Percentiles rank a stretch among this genome's conserved stretches.
These are phyloP conservation scores for Lycocorax pyrrhopterus DNA, from an alignment of 2,113 vertebrate genomes.

Conservation along the genomic window DNA sequence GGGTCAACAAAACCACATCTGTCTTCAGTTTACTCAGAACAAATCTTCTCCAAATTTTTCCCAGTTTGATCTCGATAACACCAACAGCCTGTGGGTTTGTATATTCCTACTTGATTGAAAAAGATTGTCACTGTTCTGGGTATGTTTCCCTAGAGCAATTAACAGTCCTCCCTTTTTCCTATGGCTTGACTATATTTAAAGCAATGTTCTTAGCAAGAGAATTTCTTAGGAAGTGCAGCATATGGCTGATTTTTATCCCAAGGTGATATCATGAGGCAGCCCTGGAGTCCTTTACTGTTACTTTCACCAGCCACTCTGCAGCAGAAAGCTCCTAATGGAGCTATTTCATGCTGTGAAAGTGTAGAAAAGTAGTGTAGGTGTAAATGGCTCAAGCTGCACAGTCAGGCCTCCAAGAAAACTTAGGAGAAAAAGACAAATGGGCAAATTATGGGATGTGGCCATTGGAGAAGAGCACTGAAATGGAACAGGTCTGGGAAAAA, in stretches of 20 bases:
- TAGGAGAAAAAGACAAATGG: not conserved
- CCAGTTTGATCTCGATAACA: not conserved
- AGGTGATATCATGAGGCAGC: not conserved
- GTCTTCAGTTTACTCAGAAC: not conserved
- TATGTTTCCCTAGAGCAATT: not conserved
- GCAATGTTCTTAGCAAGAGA: not conserved
- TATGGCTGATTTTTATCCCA: not conserved
- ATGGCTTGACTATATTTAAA: not conserved
- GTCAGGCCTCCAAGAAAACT: not conserved
- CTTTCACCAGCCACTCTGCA: not conserved
- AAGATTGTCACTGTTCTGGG: not conserved
- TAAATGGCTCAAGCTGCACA: not conserved
- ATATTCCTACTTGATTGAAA: not conserved
- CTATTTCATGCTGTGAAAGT: not conserved
- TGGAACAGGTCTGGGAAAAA: not conserved
- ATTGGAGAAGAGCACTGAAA: not conserved
- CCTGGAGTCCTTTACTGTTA: not conserved
- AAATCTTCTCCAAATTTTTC: not conserved
- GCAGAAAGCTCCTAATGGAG: not conserved
- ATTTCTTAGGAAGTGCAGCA: not conserved
- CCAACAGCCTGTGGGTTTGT: not conserved
- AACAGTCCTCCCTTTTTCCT: not conserved
- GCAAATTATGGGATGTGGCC: not conserved
- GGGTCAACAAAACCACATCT: conserved; percentile 1
- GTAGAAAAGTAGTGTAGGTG: not conserved